These are phyloP conservation scores for Melinaea menophilus DNA, from an alignment of 2,888 invertebrate species.

Conservation along the genomic window DNA sequence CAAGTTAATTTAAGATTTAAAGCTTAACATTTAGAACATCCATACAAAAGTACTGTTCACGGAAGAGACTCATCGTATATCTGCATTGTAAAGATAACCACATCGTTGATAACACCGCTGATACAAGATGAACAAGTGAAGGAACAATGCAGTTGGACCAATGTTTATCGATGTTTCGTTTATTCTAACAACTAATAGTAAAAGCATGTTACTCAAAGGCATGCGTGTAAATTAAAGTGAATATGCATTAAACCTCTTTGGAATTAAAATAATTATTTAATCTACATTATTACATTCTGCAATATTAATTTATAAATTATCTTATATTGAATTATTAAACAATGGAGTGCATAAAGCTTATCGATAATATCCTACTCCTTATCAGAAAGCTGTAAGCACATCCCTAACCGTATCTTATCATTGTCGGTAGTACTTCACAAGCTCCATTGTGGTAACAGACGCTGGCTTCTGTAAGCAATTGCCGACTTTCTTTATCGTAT, in stretches of 20 bases:
- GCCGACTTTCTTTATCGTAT: slow-evolving; percentile 29
- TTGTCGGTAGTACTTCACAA: slow-evolving; percentile 40
- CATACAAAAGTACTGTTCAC: slow-evolving; percentile 20
- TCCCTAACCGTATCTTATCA: slow-evolving; percentile 37
- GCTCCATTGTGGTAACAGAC: slow-evolving; percentile 42
- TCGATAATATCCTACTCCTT: not conserved
- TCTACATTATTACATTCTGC: too few species aligned
- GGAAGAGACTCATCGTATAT: slow-evolving; percentile 24
- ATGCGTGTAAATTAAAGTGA: not conserved
- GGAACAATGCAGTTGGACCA: slow-evolving; percentile 34
- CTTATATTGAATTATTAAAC: too few species aligned
- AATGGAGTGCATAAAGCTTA: too few species aligned
- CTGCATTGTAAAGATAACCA: slow-evolving; percentile 34
- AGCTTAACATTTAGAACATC: not conserved
- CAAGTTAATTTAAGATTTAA: not conserved
- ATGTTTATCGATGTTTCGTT: not conserved
- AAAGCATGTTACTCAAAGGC: not conserved
- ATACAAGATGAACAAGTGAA: slow-evolving; percentile 38
- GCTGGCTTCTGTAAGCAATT: slow-evolving; percentile 41
- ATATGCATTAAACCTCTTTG: not conserved
- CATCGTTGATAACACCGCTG: slow-evolving; percentile 37
- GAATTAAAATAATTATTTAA: too few species aligned
- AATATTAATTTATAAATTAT: too few species aligned
- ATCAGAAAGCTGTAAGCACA: slow-evolving; percentile 7
- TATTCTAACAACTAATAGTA: not conserved